Base-by-base conservation (phyloP, 2,797 vertebrate species). In the Channa striata region DNA sequence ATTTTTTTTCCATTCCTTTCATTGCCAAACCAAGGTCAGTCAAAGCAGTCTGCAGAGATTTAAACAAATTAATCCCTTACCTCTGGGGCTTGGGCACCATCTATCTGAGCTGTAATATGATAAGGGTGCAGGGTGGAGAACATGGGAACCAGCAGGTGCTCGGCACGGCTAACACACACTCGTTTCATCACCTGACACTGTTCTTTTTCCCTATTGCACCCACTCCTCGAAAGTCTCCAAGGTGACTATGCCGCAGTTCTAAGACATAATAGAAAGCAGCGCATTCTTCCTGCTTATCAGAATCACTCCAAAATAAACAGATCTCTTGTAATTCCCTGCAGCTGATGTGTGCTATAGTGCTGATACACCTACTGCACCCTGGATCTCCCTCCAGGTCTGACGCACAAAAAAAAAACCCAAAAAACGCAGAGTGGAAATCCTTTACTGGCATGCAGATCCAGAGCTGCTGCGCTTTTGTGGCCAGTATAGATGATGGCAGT, bases 61-160 rank as follows among this genome's bases (percentile, higher is more conserved):
- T 90, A 92, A 91, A 90, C 90, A 91, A 90, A 94, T 92, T 83
- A 92, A 93, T 94, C 88, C 83, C 81, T 89, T 90, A 88, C 82
- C 91, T 90, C 86, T 82, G 76, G 89, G 89, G 74, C 81, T 71
- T 8, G 44, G 87, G 77, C 70, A 76, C 80, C 81, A 91, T 92
- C 88, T 90, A 88, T 90, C 90, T 85, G 63, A 36, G 80, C 81
- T 86, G 79, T 92, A 92, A 93, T 88, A 81, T 89, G 90, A 93
- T 91, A 92, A 93, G 86, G 70, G 78, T 74, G 75, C 62, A 74
- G 78, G 77, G 53, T 68, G 67, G 77, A 74, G 83, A 79, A 83
- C 25, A 74, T 75, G 79, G 72, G 72, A 83, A 75, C 68, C 83
- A 56, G 84, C 74, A 78, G 81, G 75, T 82, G 81, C 83, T 80